Evolutionary conservation across 2,888 invertebrate species (phyloP).

Genomic region (Oxyteleia sp.): DNA sequence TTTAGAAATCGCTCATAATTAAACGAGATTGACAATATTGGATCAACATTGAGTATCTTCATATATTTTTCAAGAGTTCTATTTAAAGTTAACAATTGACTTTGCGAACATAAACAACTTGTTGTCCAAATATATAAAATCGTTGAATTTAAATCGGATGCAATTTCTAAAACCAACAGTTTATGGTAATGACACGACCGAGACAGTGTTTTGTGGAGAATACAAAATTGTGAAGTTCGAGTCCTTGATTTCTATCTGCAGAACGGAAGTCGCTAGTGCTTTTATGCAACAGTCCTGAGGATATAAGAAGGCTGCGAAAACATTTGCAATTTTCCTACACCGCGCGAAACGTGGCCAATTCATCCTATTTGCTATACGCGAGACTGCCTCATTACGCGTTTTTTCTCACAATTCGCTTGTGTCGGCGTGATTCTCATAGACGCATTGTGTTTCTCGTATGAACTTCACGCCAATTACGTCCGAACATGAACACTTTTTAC

Average conservation of each 20-base stretch:
- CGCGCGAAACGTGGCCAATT: background rate
- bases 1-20: too few species aligned
- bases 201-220: background rate
- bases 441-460: background rate
- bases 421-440: background rate
- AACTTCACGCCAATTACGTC: background rate
- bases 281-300: background rate
- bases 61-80: too few species aligned
- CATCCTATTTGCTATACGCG: background rate
- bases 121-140: too few species aligned
- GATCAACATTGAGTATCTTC: too few species aligned
- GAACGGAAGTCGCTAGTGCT: constrained; percentile 13
- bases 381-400: background rate
- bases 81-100: too few species aligned
- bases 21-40: too few species aligned
- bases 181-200: constrained; percentile 9
- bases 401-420: constrained; percentile 1
- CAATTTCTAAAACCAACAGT: constrained; percentile 11
- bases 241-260: constrained; percentile 2
- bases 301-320: background rate
- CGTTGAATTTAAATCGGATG: too few species aligned
- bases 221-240: background rate
- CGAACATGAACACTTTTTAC: background rate
- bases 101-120: too few species aligned
- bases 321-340: background rate